A percentile compares a stretch with the other conserved stretches of the same genome.
Evolutionary conservation across 2,113 vertebrate species (phyloP).

Genomic region (Microtus oregoni): DNA sequence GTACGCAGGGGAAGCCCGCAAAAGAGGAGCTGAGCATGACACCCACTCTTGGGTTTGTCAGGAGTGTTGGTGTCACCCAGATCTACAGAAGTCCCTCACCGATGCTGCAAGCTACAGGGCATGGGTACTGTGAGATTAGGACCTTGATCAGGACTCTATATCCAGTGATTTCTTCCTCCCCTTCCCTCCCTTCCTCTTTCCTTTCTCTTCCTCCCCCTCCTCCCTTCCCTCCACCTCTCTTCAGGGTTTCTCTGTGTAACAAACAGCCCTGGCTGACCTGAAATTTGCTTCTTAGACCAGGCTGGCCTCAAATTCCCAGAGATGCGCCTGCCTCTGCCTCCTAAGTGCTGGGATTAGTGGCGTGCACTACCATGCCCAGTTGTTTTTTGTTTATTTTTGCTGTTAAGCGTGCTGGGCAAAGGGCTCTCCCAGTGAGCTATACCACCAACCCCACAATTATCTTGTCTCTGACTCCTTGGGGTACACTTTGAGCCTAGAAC

Average conservation of each 20-base stretch:
- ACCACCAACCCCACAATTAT: not conserved
- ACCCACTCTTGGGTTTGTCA: not conserved
- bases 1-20: not conserved
- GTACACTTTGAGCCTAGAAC: not conserved
- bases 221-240: too few species aligned
- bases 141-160: not conserved
- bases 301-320: not conserved
- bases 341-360: not conserved
- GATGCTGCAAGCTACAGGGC: not conserved
- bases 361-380: fast-evolving
- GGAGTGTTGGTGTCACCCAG: not conserved
- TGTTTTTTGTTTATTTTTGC: not conserved
- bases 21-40: not conserved
- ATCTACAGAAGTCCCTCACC: not conserved
- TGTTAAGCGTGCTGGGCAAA: not conserved
- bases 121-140: not conserved
- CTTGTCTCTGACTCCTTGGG: not conserved
- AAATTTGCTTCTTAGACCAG: not conserved
- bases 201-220: not conserved
- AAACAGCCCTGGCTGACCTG: not conserved
- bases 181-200: too few species aligned
- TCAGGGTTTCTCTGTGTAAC: not conserved
- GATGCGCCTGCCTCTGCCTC: not conserved
- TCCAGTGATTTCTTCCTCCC: not conserved
- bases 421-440: not conserved